Percentiles rank a stretch among this genome's conserved stretches.
Evolutionary conservation across 2,888 invertebrate genomes (phyloP).

Genomic region (Leptura quadrifasciata): DNA sequence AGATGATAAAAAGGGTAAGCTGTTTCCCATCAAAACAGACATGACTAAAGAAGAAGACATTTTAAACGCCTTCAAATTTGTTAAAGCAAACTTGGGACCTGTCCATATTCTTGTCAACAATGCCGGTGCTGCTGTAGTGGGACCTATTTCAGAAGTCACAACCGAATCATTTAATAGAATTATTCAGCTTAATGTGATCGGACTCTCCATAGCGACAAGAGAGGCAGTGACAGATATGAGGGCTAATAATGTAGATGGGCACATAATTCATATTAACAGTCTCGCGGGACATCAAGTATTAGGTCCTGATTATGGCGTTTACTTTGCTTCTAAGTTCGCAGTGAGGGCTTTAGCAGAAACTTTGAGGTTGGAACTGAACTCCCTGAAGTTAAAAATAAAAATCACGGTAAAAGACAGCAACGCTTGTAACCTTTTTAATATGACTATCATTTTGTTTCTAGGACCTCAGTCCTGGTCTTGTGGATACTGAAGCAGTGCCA

Average conservation of each 20-base stretch:
- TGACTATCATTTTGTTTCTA: conserved; percentile 15
- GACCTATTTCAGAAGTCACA: conserved; percentile 48
- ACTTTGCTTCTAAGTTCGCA: too few species aligned
- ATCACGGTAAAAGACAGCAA: too few species aligned
- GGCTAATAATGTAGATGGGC: neutral
- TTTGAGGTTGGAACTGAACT: too few species aligned
- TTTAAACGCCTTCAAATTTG: conserved; percentile 63
- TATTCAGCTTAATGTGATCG: conserved; percentile 12
- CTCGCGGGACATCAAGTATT: conserved; percentile 56
- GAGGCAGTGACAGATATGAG: conserved; percentile 59
- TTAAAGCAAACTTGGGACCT: conserved; percentile 64
- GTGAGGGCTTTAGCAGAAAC: too few species aligned
- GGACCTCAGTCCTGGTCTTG: conserved; percentile 44
- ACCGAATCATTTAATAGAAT: conserved; percentile 34
- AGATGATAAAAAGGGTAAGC: conserved; percentile 58
- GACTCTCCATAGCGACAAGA: conserved; percentile 48
- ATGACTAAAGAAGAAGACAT: conserved; percentile 65
- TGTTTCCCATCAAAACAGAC: conserved; percentile 66
- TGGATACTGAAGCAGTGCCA: conserved; percentile 29
- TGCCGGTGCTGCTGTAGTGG: conserved; percentile 61
- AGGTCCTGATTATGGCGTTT: conserved; percentile 30
- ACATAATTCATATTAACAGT: conserved; percentile 54
- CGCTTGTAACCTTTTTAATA: too few species aligned
- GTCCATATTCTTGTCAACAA: conserved; percentile 69
- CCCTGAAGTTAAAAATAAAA: too few species aligned